A percentile compares a stretch with the other conserved stretches of the same genome.
phyloP scores from a whole-genome alignment of 2,888 invertebrate species.

The Alcis repandata region DNA sequence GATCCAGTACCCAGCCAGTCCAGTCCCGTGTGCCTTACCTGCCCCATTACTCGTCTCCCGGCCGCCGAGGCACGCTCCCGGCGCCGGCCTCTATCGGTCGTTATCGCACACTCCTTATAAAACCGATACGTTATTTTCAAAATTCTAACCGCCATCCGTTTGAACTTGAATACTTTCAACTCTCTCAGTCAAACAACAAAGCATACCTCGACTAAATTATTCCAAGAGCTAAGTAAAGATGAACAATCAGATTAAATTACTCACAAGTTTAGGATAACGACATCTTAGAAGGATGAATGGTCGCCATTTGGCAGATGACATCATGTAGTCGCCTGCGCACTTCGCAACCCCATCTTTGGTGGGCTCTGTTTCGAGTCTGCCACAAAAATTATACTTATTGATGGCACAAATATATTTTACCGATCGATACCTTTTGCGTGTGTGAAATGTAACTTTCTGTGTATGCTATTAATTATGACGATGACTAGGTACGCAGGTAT shows the following conservation, averaged over 20 bases:
- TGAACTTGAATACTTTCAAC: background rate
- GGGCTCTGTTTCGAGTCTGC: conserved; percentile 20
- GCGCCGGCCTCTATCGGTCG: conserved; percentile 13
- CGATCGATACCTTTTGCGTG: background rate
- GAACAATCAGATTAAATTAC: conserved; percentile 53
- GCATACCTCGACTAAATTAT: conserved; percentile 38
- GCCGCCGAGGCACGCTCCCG: conserved; percentile 1
- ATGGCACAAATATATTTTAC: background rate
- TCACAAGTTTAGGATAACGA: conserved; percentile 52
- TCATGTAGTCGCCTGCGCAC: conserved; percentile 47
- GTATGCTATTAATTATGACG: background rate
- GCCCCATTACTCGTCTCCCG: conserved; percentile 48
- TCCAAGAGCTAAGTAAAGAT: conserved; percentile 51
- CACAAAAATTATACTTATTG: background rate
- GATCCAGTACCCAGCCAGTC: conserved; percentile 57
- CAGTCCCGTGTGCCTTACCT: conserved; percentile 53
- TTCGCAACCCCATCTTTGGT: conserved; percentile 35
- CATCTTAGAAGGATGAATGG: conserved; percentile 52
- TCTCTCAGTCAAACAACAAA: conserved; percentile 3
- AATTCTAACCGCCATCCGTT: conserved; percentile 23
- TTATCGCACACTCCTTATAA: conserved; percentile 21
- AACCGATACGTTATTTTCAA: conserved; percentile 25
- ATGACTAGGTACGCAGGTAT: background rate
- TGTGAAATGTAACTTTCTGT: background rate
- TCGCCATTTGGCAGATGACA: conserved; percentile 56